A percentile compares a stretch with the other conserved stretches of the same genome.
These are phyloP conservation scores for Mechanitis mazaeus DNA, from an alignment of 2,888 invertebrate genomes.

Conservation along the genomic window DNA sequence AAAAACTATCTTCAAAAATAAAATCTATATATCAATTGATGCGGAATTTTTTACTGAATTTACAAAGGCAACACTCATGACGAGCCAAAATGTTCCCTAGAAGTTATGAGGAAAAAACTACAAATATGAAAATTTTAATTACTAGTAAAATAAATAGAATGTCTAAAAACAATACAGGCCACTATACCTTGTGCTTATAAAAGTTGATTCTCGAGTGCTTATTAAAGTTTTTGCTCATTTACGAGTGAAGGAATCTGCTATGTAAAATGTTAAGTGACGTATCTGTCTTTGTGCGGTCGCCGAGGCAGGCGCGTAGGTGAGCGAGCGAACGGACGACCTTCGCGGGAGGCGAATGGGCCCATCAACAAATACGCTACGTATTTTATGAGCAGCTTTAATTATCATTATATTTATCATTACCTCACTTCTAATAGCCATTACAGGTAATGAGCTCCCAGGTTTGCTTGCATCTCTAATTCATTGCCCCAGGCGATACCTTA, in stretches of 20 bases:
- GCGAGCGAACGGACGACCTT: conserved; percentile 61
- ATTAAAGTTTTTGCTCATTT: conserved; percentile 15
- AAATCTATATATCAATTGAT: no score
- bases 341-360: conserved; percentile 60
- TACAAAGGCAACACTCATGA: no score
- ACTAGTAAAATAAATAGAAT: no score
- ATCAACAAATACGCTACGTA: conserved; percentile 50
- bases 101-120: no score
- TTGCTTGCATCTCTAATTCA: conserved; percentile 8
- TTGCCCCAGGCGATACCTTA: not conserved
- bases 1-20: no score
- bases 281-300: conserved; percentile 33
- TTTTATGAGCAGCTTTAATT: conserved; percentile 53
- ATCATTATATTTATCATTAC: conserved; percentile 42
- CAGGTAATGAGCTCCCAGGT: conserved; percentile 12
- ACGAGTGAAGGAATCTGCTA: conserved; percentile 24
- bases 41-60: no score
- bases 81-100: no score
- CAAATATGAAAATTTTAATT: no score
- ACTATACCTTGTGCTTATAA: not conserved
- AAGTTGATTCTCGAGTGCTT: conserved; percentile 10
- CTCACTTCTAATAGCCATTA: conserved; percentile 24
- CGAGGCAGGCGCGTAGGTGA: conserved; percentile 41
- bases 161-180: not conserved
- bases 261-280: conserved; percentile 30